A percentile compares a stretch with the other conserved stretches of the same genome.
phyloP scores from a whole-genome alignment of 1,140 invertebrate species.

The Drosophila tropicalis region DNA sequence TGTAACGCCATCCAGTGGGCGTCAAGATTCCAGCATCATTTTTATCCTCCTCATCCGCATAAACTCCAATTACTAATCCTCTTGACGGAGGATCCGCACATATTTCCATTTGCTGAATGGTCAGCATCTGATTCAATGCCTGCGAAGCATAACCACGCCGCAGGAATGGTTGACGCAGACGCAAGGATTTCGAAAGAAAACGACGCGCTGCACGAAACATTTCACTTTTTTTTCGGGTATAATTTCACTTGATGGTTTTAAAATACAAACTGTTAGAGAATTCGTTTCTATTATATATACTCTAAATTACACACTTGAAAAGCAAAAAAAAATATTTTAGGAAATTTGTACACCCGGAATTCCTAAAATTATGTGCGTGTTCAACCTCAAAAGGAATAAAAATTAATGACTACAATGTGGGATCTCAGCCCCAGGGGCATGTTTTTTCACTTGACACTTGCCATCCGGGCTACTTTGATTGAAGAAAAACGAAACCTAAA shows the following conservation, averaged over 20 bases:
- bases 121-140: constrained; percentile 75
- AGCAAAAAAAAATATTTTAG: constrained; percentile 24
- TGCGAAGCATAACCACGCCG: constrained; percentile 58
- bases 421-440: no score
- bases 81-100: constrained; percentile 78
- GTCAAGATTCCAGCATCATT: constrained; percentile 74
- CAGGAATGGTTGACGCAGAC: neutral
- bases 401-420: constrained; percentile 33
- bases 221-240: constrained; percentile 11
- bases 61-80: constrained; percentile 74
- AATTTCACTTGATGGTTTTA: constrained; percentile 12
- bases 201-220: constrained; percentile 52
- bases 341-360: constrained; percentile 51
- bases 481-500: neutral
- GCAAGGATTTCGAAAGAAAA: constrained; percentile 15
- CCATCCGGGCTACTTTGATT: neutral
- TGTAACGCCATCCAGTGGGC: constrained; percentile 71
- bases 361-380: constrained; percentile 59
- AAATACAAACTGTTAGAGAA: constrained; percentile 27
- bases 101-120: constrained; percentile 74
- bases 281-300: constrained; percentile 30
- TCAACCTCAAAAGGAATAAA: constrained; percentile 60
- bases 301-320: constrained; percentile 12
- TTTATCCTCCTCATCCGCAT: constrained; percentile 79
- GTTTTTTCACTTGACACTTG: neutral